phyloP scores from a whole-genome alignment of 1,140 invertebrate genomes.

The Drosophila teissieri region DNA sequence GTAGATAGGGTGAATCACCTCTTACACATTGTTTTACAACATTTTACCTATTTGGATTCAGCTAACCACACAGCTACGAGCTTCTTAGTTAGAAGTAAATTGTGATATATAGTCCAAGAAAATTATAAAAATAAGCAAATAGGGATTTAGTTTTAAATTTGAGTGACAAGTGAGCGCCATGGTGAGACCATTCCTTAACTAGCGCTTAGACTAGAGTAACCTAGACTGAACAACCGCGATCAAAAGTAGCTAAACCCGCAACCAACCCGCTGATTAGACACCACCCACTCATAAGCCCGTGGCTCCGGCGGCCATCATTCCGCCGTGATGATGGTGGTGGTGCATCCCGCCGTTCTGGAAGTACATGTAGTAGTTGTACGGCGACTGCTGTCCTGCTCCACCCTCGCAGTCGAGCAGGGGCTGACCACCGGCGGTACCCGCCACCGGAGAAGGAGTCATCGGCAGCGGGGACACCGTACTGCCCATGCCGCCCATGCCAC shows the following conservation, averaged over 20 bases:
- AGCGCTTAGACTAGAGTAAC: slow-evolving; percentile 10
- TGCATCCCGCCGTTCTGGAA: slow-evolving; percentile 86
- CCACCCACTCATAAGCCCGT: slow-evolving; percentile 76
- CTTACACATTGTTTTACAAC: neutral
- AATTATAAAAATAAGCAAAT: neutral
- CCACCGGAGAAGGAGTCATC: slow-evolving; percentile 75
- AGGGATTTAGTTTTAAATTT: neutral
- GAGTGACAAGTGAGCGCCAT: slow-evolving; percentile 10
- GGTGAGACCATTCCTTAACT: slow-evolving; percentile 9
- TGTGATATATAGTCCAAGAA: neutral
- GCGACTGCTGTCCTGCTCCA: slow-evolving; percentile 86
- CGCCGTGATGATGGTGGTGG: slow-evolving; percentile 80
- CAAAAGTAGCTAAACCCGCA: slow-evolving; percentile 22
- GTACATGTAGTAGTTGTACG: slow-evolving; percentile 90
- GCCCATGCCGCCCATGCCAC: slow-evolving; percentile 53
- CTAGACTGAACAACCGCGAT: slow-evolving; percentile 28
- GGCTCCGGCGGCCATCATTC: slow-evolving; percentile 81
- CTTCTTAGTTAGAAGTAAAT: neutral
- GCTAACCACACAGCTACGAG: neutral
- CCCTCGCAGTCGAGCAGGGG: slow-evolving; percentile 66
- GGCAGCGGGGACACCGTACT: slow-evolving; percentile 69
- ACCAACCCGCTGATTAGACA: slow-evolving; percentile 37
- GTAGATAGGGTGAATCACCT: neutral
- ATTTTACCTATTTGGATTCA: neutral
- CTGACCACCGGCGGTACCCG: slow-evolving; percentile 58